Evolutionary conservation across 2,797 vertebrate genomes (phyloP).

Genomic region (Coregonus sp.): DNA sequence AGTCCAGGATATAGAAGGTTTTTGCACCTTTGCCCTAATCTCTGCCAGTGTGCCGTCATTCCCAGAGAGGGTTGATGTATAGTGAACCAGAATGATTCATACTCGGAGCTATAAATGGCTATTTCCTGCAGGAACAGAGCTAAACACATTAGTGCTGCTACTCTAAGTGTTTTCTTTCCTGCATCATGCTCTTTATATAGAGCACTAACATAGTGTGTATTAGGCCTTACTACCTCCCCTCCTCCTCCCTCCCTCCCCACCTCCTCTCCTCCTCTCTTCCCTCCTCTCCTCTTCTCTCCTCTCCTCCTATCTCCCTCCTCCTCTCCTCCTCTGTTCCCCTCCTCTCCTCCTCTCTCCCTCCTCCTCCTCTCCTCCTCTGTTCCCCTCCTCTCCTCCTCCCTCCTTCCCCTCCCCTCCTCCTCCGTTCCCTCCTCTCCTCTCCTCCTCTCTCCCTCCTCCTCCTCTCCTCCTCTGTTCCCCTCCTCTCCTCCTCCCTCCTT

Average conservation of each 20-base stretch:
- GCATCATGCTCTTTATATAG: background rate
- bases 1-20: no score
- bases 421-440: no score
- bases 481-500: no score
- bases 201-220: background rate
- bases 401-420: no score
- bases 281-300: no score
- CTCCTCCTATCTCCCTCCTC: background rate
- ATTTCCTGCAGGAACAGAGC: background rate
- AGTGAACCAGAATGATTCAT: conserved; percentile 8
- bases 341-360: no score
- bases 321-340: no score
- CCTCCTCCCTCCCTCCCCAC: conserved; percentile 30
- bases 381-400: no score
- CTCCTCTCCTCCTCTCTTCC: conserved; percentile 13
- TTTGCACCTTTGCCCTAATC: background rate
- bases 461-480: no score
- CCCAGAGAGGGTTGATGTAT: background rate
- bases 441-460: no score
- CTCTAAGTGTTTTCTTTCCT: background rate
- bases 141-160: background rate
- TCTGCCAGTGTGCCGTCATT: background rate
- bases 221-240: conserved; percentile 5
- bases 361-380: no score
- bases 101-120: conserved; percentile 5